Evolutionary conservation across 2,888 invertebrate genomes (phyloP), one percentile per base, ranked within the genome.

Genomic region (Dasypolia templi): DNA sequence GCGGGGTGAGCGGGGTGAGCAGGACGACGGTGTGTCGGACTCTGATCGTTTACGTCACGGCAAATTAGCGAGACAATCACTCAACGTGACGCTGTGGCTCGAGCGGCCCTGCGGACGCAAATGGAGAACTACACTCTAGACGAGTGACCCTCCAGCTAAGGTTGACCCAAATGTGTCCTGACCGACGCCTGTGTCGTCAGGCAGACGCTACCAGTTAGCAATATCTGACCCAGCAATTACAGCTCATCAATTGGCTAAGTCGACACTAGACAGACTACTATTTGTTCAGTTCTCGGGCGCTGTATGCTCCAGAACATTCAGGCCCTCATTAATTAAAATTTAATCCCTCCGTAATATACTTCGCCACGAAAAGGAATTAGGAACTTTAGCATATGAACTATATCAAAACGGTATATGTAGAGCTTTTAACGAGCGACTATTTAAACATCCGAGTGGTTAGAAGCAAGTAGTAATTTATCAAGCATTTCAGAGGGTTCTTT

Each of bases 31-130:
- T 81, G 83, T 83, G 81, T 74, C 83, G 82, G 84, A 76, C 84
- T 87, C 84, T 87, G 89, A 90, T 89, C 88, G 90, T 88, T 87
- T 86, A 88, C 86, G 91, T 91, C 91, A 90, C 89, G 87, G 86
- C 86, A 87, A 92, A 94, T 95, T 94, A 94, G 92, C 90, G 91
- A 90, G 90, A 94, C 93, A 95, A 95, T 95, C 94, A 92, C 91
- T 95, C 94, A 92, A 90, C 86, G 90, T 90, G 92, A 92, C 92
- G 91, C 89, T 90, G 87, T 86, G 88, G 89, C 88, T 85, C 88
- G 88, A 90, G 87, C 89, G 86, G 84, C 87, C 88, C 89, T 87
- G 87, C 86, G 89, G 86, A 91, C 92, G 93, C 93, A 95, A 94
- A 93, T 93, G 89, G 91, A 91, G 92, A 90, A 92, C 91, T 87